A percentile compares a stretch with the other conserved stretches of the same genome.
phyloP scores from a whole-genome alignment of 2,113 vertebrate genomes.

The Thamnaconus septentrionalis region DNA sequence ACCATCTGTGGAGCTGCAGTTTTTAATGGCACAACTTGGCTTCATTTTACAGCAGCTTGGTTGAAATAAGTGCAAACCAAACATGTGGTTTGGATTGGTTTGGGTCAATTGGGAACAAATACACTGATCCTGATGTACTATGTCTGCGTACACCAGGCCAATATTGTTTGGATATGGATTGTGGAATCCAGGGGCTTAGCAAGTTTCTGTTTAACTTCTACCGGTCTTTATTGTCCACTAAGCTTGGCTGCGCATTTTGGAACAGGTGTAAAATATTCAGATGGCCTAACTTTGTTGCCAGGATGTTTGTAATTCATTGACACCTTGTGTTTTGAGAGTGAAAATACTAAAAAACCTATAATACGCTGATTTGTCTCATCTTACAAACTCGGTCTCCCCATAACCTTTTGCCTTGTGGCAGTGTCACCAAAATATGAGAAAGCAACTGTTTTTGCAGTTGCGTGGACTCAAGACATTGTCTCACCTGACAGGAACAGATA shows the following conservation, averaged over 20 bases:
- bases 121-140: not conserved
- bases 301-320: constrained; percentile 37
- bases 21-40: too few species aligned
- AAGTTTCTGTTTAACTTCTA: constrained; percentile 8
- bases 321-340: constrained; percentile 19
- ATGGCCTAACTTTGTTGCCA: not conserved
- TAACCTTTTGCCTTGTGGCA: constrained; percentile 29
- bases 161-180: constrained; percentile 27
- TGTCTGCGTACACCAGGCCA: constrained; percentile 4
- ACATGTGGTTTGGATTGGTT: too few species aligned
- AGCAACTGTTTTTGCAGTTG: constrained; percentile 48
- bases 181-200: constrained; percentile 26
- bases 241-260: constrained; percentile 14
- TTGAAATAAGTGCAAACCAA: too few species aligned
- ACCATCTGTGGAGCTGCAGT: too few species aligned
- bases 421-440: constrained; percentile 32
- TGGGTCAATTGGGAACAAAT: not conserved
- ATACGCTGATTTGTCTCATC: constrained; percentile 9
- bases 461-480: constrained; percentile 34
- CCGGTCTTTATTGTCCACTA: constrained; percentile 1
- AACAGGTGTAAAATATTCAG: constrained; percentile 6
- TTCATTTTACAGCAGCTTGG: too few species aligned
- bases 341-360: constrained; percentile 6
- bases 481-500: constrained; percentile 49
- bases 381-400: constrained; percentile 15